Conservation (phyloP, 2,888 invertebrate genomes). For the Adelphocoris suturalis region DNA sequence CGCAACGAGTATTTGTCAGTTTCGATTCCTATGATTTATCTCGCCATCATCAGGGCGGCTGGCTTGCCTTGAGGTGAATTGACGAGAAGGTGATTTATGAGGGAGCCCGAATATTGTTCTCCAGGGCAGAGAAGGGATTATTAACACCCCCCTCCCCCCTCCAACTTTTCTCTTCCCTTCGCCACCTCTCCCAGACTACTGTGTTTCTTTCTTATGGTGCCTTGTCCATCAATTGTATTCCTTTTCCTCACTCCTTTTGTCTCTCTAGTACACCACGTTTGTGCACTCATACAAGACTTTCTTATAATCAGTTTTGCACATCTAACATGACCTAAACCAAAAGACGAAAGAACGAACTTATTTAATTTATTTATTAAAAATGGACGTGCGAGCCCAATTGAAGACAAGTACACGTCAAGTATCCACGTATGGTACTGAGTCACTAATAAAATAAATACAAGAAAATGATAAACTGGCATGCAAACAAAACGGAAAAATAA, state of each 20-base stretch:
- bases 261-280: not conserved
- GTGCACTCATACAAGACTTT: not conserved
- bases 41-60: not conserved
- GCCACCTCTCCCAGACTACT: not conserved
- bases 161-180: not conserved
- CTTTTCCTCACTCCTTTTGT: not conserved
- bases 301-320: too few species aligned
- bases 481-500: too few species aligned
- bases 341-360: too few species aligned
- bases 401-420: too few species aligned
- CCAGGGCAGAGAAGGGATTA: not conserved
- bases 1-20: too few species aligned
- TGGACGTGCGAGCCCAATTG: too few species aligned
- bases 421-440: too few species aligned
- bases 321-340: too few species aligned
- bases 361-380: too few species aligned
- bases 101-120: not conserved
- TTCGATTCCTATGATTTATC: not conserved
- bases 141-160: not conserved
- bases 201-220: too few species aligned
- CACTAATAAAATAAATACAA: too few species aligned
- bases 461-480: too few species aligned
- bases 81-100: not conserved
- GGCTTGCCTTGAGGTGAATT: not conserved
- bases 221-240: not conserved